Evolutionary conservation across 2,797 vertebrate genomes (phyloP).

Genomic region (Enteromius paludinosus): DNA sequence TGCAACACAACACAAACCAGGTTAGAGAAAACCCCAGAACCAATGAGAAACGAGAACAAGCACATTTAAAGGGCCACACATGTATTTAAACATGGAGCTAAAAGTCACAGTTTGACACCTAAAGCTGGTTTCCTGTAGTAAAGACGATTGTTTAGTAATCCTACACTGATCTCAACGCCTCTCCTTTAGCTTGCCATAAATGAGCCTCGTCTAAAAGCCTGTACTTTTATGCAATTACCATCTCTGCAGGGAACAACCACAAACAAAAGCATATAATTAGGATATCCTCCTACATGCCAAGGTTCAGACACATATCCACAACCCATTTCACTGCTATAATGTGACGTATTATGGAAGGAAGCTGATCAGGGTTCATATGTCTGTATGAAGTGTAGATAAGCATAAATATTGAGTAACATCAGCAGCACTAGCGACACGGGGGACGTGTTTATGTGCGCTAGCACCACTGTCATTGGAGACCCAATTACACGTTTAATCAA

Average conservation of each 20-base stretch:
- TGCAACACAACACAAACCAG: conserved; percentile 68
- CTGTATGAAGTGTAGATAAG: neutral
- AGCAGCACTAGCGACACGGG: neutral
- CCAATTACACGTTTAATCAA: conserved; percentile 3
- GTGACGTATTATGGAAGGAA: neutral
- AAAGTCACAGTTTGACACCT: neutral
- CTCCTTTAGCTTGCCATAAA: conserved; percentile 9
- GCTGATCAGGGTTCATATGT: neutral
- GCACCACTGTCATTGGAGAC: neutral
- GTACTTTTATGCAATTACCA: neutral
- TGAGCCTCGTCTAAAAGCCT: neutral
- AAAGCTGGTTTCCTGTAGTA: neutral
- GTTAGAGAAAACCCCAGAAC: neutral
- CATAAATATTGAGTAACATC: neutral
- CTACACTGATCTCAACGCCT: neutral
- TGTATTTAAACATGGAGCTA: neutral
- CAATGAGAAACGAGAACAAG: neutral
- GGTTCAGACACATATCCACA: neutral
- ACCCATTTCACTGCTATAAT: neutral
- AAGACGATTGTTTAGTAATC: neutral
- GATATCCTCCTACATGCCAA: conserved; percentile 9
- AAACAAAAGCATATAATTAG: conserved; percentile 18
- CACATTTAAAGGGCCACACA: conserved; percentile 2
- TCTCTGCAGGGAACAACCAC: neutral
- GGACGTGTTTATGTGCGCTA: neutral